Base-by-base conservation (phyloP, 2,888 invertebrate species). In the Lasioglossum vierecki region DNA sequence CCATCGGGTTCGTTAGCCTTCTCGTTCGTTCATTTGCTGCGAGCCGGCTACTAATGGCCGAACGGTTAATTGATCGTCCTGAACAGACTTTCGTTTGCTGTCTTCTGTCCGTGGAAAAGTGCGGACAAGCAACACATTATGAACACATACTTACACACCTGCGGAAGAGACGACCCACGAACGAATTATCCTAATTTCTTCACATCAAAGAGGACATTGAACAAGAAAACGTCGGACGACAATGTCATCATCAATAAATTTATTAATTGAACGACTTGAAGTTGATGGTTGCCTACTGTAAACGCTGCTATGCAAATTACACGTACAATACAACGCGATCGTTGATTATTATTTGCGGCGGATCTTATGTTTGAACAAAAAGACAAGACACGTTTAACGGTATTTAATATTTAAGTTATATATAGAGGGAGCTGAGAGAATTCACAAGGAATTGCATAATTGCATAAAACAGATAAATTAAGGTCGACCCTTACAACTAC, bases 11-110 rank as follows among this genome's bases (percentile, higher is more conserved):
- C 84, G 76, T 89, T 86, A 88, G 41, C 53, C 76, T 81, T 68
- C 35, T 73, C 13, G 44, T n/a, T 85, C 80, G 78, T 81, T 84
- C 72, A 39, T 76, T 63, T 46, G 75, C n/a, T 11, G n/a, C 57
- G 57, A 57, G n/a, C 57, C 46, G 68, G 22, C 39, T 39, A 9
- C 46, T n/a, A 57, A 74, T 74, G 68, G 73, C 79, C 85, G 63
- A 86, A 76, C 49, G 73, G 73, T 63, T 85, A 88, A 89, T 88
- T 85, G 80, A 79, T 72, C 82, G 41, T 84, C 8, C 68, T 26
- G n/a, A 72, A 66, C 71, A 70, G 49, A 89, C 88, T 89, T 89
- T 88, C 88, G 72, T 84, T 86, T 79, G 57, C 72, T 46, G 84
- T 80, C 79, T 63, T 15, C 13, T 30, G 60, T 22, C 13, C 60